Evolutionary conservation across 2,888 invertebrate genomes (phyloP).

Genomic region (Phrixothrix hirtus): DNA sequence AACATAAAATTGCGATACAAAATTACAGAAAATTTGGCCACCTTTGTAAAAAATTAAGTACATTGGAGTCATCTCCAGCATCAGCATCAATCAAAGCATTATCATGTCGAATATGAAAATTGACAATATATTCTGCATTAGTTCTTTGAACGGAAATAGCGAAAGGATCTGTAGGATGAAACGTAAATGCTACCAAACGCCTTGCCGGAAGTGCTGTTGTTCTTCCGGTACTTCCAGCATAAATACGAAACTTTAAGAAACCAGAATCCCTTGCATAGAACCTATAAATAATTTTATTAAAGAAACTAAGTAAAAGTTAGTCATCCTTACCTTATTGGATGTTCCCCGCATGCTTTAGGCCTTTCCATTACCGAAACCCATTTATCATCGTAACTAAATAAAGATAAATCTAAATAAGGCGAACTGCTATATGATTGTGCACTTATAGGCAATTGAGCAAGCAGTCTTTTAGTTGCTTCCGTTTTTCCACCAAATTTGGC

Average conservation of each 20-base stretch:
- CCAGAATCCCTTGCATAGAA: constrained; percentile 85
- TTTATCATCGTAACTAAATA: constrained; percentile 95
- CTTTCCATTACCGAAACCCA: constrained; percentile 95
- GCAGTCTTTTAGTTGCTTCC: constrained; percentile 85
- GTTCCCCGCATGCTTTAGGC: constrained; percentile 90
- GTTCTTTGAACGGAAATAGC: constrained; percentile 93
- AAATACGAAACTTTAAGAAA: constrained; percentile 71
- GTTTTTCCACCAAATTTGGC: constrained; percentile 88
- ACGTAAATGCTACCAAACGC: constrained; percentile 90
- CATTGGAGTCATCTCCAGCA: constrained; percentile 29
- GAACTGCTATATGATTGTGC: constrained; percentile 92
- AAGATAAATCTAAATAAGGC: constrained; percentile 87
- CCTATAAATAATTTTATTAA: constrained; percentile 70
- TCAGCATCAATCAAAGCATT: constrained; percentile 16
- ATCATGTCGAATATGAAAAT: constrained; percentile 74
- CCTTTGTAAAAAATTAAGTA: constrained; percentile 30
- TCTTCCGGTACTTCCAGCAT: constrained; percentile 67
- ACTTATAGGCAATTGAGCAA: constrained; percentile 91
- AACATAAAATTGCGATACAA: background rate
- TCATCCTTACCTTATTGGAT: constrained; percentile 77
- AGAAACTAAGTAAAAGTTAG: constrained; percentile 1
- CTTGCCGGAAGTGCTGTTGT: constrained; percentile 70
- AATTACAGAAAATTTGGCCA: constrained; percentile 13
- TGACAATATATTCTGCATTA: constrained; percentile 90
- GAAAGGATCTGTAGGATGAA: constrained; percentile 95